A percentile compares a stretch with the other conserved stretches of the same genome.
Evolutionary conservation across 1,140 invertebrate species (phyloP).

Genomic region (Amyelois transitella): DNA sequence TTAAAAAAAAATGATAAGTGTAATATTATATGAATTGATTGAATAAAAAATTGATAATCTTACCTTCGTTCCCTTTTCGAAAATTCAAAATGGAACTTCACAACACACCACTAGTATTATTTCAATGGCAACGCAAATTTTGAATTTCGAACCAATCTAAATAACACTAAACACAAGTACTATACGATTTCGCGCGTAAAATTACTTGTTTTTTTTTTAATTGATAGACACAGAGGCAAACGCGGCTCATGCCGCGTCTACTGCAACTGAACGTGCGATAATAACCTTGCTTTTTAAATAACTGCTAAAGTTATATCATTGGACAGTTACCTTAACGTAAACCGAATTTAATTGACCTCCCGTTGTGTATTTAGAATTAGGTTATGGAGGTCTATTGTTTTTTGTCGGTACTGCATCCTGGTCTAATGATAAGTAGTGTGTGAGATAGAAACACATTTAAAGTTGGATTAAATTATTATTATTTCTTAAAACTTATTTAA

Average conservation of each 20-base stretch:
- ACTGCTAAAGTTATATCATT: slow-evolving; percentile 26
- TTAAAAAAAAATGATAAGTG: no score
- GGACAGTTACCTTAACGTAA: slow-evolving; percentile 7
- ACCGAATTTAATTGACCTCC: neutral
- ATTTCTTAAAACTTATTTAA: no score
- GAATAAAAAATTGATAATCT: neutral
- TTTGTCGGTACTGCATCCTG: slow-evolving; percentile 2
- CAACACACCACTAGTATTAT: slow-evolving; percentile 4
- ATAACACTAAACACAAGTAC: slow-evolving; percentile 21
- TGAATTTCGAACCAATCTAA: slow-evolving; percentile 9
- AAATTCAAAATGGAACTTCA: slow-evolving; percentile 1
- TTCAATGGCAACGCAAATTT: slow-evolving; percentile 1
- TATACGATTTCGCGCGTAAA: slow-evolving; percentile 24
- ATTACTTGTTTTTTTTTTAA: slow-evolving; percentile 14
- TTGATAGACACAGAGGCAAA: slow-evolving; percentile 14
- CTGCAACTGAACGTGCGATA: slow-evolving; percentile 14
- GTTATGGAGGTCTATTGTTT: neutral
- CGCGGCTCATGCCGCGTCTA: slow-evolving; percentile 23
- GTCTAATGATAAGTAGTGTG: neutral
- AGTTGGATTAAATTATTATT: no score
- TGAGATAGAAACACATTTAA: neutral
- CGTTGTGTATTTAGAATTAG: neutral
- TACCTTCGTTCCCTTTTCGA: slow-evolving; percentile 2
- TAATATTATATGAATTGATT: neutral
- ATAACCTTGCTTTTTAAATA: slow-evolving; percentile 28